These are phyloP conservation scores for Phrynocephalus guinanensis DNA, from an alignment of 2,797 vertebrate genomes.

Conservation along the genomic window DNA sequence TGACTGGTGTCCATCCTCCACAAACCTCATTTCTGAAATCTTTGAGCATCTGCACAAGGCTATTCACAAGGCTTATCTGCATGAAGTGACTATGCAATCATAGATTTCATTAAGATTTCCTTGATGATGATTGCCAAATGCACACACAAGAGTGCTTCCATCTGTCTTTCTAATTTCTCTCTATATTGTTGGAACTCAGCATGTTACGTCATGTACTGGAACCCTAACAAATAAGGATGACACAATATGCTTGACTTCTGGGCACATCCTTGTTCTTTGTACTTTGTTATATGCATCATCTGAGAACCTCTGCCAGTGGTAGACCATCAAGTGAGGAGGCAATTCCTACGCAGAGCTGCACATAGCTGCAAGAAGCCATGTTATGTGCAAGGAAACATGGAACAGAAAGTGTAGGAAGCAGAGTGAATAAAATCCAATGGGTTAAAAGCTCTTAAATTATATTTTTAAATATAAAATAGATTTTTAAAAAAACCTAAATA, in stretches of 20 bases:
- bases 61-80: neutral
- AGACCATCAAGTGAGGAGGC: neutral
- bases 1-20: neutral
- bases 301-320: constrained; percentile 15
- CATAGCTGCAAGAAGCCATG: neutral
- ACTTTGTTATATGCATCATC: neutral
- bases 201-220: constrained; percentile 23
- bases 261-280: constrained; percentile 17
- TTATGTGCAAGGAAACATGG: neutral
- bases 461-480: too few species aligned
- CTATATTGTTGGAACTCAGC: constrained; percentile 7
- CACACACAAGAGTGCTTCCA: neutral
- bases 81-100: constrained; percentile 40
- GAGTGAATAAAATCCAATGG: neutral
- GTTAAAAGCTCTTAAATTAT: too few species aligned
- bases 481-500: too few species aligned
- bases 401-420: neutral
- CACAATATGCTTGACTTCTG: neutral
- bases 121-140: constrained; percentile 37
- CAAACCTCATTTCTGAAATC: neutral
- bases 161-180: constrained; percentile 11
- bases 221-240: neutral
- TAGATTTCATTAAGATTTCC: constrained; percentile 16
- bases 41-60: neutral
- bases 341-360: neutral